phyloP scores from a whole-genome alignment of 2,797 vertebrate genomes.

The Moxostoma hubbsi region DNA sequence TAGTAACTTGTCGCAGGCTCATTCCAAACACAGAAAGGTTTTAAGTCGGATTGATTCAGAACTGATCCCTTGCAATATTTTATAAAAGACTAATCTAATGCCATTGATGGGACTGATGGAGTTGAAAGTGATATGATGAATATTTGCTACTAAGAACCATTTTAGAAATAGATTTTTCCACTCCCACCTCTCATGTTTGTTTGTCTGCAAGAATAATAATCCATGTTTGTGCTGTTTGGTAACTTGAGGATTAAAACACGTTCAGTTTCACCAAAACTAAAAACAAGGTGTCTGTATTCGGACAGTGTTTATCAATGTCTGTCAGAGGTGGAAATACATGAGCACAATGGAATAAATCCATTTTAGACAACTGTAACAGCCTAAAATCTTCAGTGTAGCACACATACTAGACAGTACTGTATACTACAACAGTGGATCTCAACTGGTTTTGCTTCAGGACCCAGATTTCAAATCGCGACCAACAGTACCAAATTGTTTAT shows the following conservation, averaged over 20 bases:
- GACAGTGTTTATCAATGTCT: neutral
- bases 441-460: no score
- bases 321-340: neutral
- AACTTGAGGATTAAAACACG: slow-evolving; percentile 47
- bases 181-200: slow-evolving; percentile 12
- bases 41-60: neutral
- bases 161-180: slow-evolving; percentile 15
- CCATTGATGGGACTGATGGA: slow-evolving; percentile 26
- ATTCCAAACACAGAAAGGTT: neutral
- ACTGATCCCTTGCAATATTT: slow-evolving; percentile 30
- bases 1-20: neutral
- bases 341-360: no score
- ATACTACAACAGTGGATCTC: no score
- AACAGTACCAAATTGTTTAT: no score
- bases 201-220: slow-evolving; percentile 18
- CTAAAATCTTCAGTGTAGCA: no score
- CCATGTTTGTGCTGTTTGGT: slow-evolving; percentile 18
- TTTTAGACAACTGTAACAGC: no score
- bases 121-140: slow-evolving; percentile 28
- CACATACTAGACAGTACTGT: no score
- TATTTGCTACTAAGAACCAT: neutral
- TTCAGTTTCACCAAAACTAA: neutral
- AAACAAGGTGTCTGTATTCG: slow-evolving; percentile 16
- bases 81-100: slow-evolving; percentile 21
- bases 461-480: no score